These are phyloP conservation scores for Promerops cafer DNA, from an alignment of 2,113 vertebrate genomes.

Conservation along the genomic window DNA sequence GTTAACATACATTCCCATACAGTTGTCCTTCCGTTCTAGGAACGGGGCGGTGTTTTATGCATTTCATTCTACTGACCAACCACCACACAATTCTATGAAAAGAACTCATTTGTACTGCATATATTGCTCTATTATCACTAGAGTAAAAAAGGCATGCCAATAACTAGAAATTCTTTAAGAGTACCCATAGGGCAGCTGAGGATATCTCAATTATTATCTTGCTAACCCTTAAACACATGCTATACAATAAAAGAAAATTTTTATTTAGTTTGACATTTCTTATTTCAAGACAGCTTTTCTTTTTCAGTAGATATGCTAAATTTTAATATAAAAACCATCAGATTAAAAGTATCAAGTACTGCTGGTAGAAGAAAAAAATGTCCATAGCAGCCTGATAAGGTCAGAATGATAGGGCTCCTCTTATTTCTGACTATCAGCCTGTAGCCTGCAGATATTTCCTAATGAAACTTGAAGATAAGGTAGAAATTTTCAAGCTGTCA, in stretches of 20 bases:
- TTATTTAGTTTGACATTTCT: neutral
- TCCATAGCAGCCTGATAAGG: neutral
- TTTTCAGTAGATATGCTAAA: neutral
- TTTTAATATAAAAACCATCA: slow-evolving; percentile 5
- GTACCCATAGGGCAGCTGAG: neutral
- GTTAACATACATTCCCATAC: neutral
- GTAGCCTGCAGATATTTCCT: slow-evolving; percentile 21
- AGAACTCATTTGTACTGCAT: neutral
- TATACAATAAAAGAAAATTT: neutral
- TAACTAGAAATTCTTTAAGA: neutral
- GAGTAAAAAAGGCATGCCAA: neutral
- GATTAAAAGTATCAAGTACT: slow-evolving; percentile 2
- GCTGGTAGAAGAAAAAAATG: neutral
- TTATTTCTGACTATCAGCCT: slow-evolving; percentile 44
- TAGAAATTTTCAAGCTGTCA: slow-evolving; percentile 47
- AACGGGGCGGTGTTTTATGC: neutral
- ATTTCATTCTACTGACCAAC: neutral
- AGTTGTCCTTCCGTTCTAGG: neutral
- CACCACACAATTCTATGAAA: neutral
- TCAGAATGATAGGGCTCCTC: neutral
- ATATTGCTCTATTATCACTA: neutral
- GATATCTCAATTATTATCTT: neutral
- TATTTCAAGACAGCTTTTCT: neutral
- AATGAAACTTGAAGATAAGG: slow-evolving; percentile 40
- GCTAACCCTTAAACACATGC: neutral